Evolutionary conservation across 2,888 invertebrate genomes (phyloP), one percentile per base, ranked within the genome.

Genomic region (Tenthredo amoena): DNA sequence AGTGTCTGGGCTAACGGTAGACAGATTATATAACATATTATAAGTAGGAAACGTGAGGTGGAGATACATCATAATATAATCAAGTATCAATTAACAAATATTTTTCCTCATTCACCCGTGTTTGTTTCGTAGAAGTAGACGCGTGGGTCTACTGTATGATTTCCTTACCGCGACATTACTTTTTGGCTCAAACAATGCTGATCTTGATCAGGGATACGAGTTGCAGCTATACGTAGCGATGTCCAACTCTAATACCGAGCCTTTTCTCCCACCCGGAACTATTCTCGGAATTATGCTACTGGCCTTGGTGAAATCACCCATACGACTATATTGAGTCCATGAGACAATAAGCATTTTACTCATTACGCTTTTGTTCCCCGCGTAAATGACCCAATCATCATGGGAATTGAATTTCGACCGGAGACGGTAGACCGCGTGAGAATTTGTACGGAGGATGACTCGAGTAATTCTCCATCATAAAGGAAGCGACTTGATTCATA

Each of bases 241-340:
- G 76, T 76, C 47, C 50, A 50, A 31, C 47, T 50, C 7, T 50
- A 18, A 76, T 50, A 21, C 26, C 4, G 40, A n/a, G 21, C 31
- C 15, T 62, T 62, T 81, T 37, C 37, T 81, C 58, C 81, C 81
- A 81, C 81, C 81, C 58, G 81, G 81, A 81, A 81, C 21, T 81
- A n/a, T 81, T 40, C 81, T 58, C 15, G 62, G 81, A 40, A 81
- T 81, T 26, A 81, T 50, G 55, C 55, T 15, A n/a, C n/a, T 81
- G 81, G 26, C 81, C 81, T 81, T 81, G 62, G 26, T 6, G n/a
- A 12, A 62, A 62, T 81, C 81, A 81, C 77, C 50, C 55, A 55
- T n/a, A 40, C 81, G 18, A 55, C 55, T 34, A 21, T 40, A 40
- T 77, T 40, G 43, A n/a, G n/a, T 37, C 10, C 43, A 18, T 31